Conservation (phyloP, 2,797 vertebrate species). For the Alfaro cultratus region DNA sequence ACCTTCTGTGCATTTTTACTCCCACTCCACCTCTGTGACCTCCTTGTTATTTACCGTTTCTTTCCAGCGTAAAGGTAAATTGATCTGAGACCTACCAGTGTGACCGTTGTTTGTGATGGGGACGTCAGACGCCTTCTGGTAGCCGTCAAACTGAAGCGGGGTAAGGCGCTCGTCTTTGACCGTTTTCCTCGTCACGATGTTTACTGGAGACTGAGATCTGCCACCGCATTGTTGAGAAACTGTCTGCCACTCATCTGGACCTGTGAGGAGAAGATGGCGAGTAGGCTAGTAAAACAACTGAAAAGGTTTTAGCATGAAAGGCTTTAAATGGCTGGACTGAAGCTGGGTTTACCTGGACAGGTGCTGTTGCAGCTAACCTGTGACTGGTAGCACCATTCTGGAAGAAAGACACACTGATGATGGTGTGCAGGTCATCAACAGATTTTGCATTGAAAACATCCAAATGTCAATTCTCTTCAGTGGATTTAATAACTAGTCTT, state of each 20-base stretch:
- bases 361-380: slow-evolving; percentile 54
- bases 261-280: slow-evolving; percentile 57
- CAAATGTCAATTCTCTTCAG: neutral
- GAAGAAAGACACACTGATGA: slow-evolving; percentile 6
- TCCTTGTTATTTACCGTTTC: neutral
- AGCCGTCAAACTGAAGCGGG: slow-evolving; percentile 74
- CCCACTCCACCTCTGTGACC: neutral
- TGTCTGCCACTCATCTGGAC: slow-evolving; percentile 71
- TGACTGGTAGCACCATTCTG: slow-evolving; percentile 72
- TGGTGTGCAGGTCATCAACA: neutral
- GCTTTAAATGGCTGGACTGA: neutral
- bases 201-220: slow-evolving; percentile 83
- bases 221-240: slow-evolving; percentile 41
- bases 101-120: slow-evolving; percentile 83
- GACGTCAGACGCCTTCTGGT: slow-evolving; percentile 59
- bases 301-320: no score
- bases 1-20: neutral
- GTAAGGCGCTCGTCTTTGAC: slow-evolving; percentile 37
- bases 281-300: neutral
- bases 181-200: slow-evolving; percentile 77
- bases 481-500: neutral
- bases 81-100: slow-evolving; percentile 60
- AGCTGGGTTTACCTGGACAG: slow-evolving; percentile 61
- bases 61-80: neutral
- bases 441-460: neutral